Evolutionary conservation across 2,113 vertebrate genomes (phyloP).

Genomic region (Caloenas nicobarica): DNA sequence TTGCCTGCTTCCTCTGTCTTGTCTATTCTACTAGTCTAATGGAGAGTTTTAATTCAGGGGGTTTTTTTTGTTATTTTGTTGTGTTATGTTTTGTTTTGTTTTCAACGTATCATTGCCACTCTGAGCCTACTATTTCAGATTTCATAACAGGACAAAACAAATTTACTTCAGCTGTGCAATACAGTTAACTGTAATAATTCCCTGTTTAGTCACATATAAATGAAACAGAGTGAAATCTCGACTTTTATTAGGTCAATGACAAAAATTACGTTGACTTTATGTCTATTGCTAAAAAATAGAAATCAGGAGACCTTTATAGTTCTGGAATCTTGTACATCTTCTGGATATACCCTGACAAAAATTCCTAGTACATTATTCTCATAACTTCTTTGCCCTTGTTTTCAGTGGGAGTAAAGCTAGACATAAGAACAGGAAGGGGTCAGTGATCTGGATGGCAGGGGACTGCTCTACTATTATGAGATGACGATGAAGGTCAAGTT

Average conservation of each 20-base stretch:
- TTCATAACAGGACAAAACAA: background rate
- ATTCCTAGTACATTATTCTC: background rate
- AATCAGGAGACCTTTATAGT: background rate
- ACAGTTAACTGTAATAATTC: background rate
- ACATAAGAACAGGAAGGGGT: background rate
- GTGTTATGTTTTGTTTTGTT: background rate
- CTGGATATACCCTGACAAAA: background rate
- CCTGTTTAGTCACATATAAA: background rate
- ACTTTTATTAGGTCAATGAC: background rate
- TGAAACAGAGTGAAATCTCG: background rate
- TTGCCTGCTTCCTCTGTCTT: background rate
- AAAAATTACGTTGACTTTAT: background rate
- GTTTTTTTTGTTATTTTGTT: too few relatives aligned
- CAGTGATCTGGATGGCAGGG: background rate
- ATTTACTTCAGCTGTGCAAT: background rate
- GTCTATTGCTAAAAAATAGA: background rate
- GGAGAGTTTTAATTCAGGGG: background rate
- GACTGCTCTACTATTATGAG: background rate
- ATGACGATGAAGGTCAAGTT: background rate
- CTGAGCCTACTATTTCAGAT: background rate
- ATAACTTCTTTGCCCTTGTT: background rate
- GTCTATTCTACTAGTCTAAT: background rate
- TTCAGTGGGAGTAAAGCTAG: background rate
- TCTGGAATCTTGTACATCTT: background rate
- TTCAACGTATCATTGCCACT: background rate